Percentiles rank a stretch among this genome's conserved stretches.
Evolutionary conservation across 1,140 invertebrate species (phyloP).

Genomic region (Anastrepha ludens): DNA sequence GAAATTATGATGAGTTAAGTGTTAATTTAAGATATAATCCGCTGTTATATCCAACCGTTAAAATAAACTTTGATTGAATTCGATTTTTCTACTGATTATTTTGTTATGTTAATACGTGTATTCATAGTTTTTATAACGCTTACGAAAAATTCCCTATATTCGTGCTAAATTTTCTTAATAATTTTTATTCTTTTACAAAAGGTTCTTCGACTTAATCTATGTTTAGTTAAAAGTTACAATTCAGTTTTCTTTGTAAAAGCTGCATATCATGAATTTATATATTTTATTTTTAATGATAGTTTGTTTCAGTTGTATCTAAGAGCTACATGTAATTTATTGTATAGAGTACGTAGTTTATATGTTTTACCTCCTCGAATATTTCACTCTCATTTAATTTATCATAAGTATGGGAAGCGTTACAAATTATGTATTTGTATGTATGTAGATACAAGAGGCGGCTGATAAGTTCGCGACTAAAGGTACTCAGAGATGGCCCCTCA

Average conservation of each 20-base stretch:
- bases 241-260: background rate
- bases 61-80: background rate
- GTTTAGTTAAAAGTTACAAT: background rate
- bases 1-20: too few species aligned
- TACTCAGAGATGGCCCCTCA: too few species aligned
- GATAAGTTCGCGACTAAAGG: too few species aligned
- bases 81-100: background rate
- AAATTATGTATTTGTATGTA: background rate
- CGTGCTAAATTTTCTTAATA: background rate
- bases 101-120: background rate
- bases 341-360: conserved; percentile 13
- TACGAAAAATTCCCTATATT: conserved; percentile 35
- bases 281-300: background rate
- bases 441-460: background rate
- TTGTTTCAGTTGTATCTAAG: conserved; percentile 6
- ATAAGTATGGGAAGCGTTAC: conserved; percentile 3
- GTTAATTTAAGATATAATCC: too few species aligned
- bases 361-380: conserved; percentile 24
- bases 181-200: conserved; percentile 25
- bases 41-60: too few species aligned
- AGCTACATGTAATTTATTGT: conserved; percentile 6
- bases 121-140: conserved; percentile 6
- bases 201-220: conserved; percentile 10
- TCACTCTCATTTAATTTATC: background rate
- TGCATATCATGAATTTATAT: background rate